Percentiles rank a stretch among this genome's conserved stretches.
Evolutionary conservation across 2,113 vertebrate genomes (phyloP).

Genomic region (Telmatochromis sp.): DNA sequence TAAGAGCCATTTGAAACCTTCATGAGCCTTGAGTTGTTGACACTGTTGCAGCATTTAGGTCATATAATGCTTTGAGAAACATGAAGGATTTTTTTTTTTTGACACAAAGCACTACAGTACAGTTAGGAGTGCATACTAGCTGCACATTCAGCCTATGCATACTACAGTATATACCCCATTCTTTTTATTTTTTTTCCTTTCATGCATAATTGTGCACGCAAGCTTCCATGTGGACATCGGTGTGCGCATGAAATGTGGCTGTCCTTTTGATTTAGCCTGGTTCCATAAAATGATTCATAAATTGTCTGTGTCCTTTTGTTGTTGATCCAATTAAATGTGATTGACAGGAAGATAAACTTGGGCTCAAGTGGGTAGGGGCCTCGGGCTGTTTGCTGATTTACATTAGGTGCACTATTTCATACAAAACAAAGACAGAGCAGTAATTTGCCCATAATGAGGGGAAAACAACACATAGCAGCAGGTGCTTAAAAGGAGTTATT

Average conservation of each 20-base stretch:
- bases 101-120: background rate
- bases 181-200: background rate
- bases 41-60: background rate
- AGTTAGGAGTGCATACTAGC: background rate
- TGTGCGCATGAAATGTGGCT: background rate
- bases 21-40: background rate
- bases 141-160: background rate
- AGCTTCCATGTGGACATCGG: background rate
- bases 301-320: constrained; percentile 39
- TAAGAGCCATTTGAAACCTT: background rate
- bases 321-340: constrained; percentile 70
- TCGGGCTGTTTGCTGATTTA: constrained; percentile 57
- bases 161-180: background rate
- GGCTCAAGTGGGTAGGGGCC: constrained; percentile 36
- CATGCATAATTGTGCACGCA: background rate
- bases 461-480: constrained; percentile 26
- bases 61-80: background rate
- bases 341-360: constrained; percentile 55
- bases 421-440: constrained; percentile 32
- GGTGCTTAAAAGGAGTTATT: constrained; percentile 51
- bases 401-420: constrained; percentile 38
- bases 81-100: background rate
- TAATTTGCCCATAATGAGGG: constrained; percentile 59
- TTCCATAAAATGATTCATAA: constrained; percentile 44
- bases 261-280: constrained; percentile 6